Evolutionary conservation across 2,113 vertebrate genomes (phyloP), one percentile per base, ranked within the genome.

Genomic region (Vulpes vulpes): DNA sequence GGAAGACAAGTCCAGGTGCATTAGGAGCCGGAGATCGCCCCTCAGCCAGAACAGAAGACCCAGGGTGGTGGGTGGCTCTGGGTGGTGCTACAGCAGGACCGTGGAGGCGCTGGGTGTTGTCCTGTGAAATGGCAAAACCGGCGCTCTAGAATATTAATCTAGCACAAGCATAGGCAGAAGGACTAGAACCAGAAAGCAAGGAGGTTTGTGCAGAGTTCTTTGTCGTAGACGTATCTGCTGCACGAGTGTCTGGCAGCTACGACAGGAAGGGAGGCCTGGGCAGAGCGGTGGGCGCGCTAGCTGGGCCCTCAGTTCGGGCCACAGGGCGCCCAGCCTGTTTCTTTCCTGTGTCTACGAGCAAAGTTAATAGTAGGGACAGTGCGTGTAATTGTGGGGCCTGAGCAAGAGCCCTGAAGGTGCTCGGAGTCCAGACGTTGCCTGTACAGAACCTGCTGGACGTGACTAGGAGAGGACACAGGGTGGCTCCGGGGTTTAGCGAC

Each of bases 211-310:
- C 8, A 19, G n/a, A 35, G 60, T 17, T 17, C 64, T 64, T 22
- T 17, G 35, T 10, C 17, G 1, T 16, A 32, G 59, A 25, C 9
- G 11, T 59, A 1, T 10, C 11, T 2, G 11, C 22, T 8, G 27
- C 10, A 0, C 2, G 30, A 17, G 12, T 4, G 73, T 38, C 55
- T 38, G 32, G 20, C 35, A 23, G n/a, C 23, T 10, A 11, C 4
- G 49, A 5, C 10, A 3, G 60, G 64, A 81, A 73, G 83, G 67
- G 22, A 64, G 27, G 20, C 16, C 25, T 20, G 0, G 8, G 12
- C 8, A 0, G 32, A 4, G 73, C n/a, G 1, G 7, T 3, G 4
- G 20, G 74, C 8, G 2, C 7, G 0, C 25, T 0, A 19, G 32
- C 23, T 1, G 17, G 5, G 55, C 8, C 32, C 62, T 19, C 8